These are phyloP conservation scores for Tachyglossus aculeatus DNA, from an alignment of 2,797 vertebrate species.

Conservation along the genomic window DNA sequence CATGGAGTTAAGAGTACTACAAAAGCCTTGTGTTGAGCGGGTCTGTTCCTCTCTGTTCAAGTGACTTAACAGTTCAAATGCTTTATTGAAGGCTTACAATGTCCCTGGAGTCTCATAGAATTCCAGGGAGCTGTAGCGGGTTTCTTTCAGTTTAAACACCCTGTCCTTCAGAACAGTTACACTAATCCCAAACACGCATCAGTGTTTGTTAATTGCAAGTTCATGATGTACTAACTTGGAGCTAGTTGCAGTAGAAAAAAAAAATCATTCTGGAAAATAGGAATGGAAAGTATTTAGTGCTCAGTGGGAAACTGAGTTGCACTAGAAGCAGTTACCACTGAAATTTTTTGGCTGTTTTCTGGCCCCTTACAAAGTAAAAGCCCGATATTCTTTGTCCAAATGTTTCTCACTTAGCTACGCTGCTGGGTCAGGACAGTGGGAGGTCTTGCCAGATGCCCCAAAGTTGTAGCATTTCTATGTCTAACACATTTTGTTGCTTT, in stretches of 20 bases:
- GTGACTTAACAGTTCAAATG: conserved; percentile 37
- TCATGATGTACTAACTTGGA: conserved; percentile 47
- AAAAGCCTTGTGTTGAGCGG: too few relatives aligned
- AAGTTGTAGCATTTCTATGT: too few relatives aligned
- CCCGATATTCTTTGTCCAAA: conserved; percentile 6
- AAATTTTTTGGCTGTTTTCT: not conserved
- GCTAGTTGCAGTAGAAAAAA: conserved; percentile 19
- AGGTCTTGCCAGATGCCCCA: too few relatives aligned
- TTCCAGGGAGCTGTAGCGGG: conserved; percentile 12
- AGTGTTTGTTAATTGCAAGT: conserved; percentile 57
- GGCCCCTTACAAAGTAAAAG: not conserved
- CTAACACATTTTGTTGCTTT: too few relatives aligned
- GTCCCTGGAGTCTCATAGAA: conserved; percentile 41
- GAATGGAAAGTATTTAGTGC: conserved; percentile 40
- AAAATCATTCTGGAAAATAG: conserved; percentile 9
- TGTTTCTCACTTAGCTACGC: conserved; percentile 1
- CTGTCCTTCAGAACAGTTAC: conserved; percentile 10
- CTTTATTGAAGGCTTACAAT: conserved; percentile 30
- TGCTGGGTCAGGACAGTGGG: too few relatives aligned
- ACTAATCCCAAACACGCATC: conserved; percentile 29
- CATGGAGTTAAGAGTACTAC: conserved; percentile 33
- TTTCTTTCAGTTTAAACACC: conserved; percentile 27
- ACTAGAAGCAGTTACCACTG: conserved; percentile 9
- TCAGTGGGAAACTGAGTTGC: conserved; percentile 15
- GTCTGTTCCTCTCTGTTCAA: conserved; percentile 51